Evolutionary conservation across 1,140 invertebrate species (phyloP).

Genomic region (Archivesica marissinica): DNA sequence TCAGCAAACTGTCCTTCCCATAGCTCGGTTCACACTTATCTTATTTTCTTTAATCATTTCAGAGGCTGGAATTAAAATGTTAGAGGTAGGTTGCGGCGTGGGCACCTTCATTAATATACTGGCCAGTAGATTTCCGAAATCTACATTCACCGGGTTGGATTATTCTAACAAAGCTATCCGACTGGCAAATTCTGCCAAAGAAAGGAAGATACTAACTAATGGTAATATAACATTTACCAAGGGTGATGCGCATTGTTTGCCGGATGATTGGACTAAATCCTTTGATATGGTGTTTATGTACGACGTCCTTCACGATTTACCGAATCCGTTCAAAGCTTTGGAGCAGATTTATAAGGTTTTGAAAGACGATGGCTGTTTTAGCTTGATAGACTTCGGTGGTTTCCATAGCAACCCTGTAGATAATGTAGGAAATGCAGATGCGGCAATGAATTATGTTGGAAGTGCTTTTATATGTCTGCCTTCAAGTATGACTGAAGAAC

Average conservation of each 20-base stretch:
- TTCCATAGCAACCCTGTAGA: conserved; percentile 59
- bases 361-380: conserved; percentile 62
- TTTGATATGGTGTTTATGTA: conserved; percentile 65
- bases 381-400: conserved; percentile 61
- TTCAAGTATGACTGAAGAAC: conserved; percentile 46
- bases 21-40: too few relatives aligned
- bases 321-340: conserved; percentile 61
- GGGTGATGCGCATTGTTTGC: conserved; percentile 48
- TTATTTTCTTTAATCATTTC: too few relatives aligned
- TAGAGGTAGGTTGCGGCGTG: too few relatives aligned
- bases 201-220: conserved; percentile 52
- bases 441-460: conserved; percentile 66
- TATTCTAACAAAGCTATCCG: too few relatives aligned
- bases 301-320: conserved; percentile 69
- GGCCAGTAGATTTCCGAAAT: too few relatives aligned
- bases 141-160: too few relatives aligned
- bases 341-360: conserved; percentile 56
- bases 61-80: too few relatives aligned
- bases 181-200: too few relatives aligned
- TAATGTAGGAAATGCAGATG: conserved; percentile 70
- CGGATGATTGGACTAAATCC: conserved; percentile 33
- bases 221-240: conserved; percentile 42
- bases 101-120: too few relatives aligned
- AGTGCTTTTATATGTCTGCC: conserved; percentile 64
- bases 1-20: too few relatives aligned